Conservation (phyloP, 2,113 vertebrate species). For the Ursus arctos region DNA sequence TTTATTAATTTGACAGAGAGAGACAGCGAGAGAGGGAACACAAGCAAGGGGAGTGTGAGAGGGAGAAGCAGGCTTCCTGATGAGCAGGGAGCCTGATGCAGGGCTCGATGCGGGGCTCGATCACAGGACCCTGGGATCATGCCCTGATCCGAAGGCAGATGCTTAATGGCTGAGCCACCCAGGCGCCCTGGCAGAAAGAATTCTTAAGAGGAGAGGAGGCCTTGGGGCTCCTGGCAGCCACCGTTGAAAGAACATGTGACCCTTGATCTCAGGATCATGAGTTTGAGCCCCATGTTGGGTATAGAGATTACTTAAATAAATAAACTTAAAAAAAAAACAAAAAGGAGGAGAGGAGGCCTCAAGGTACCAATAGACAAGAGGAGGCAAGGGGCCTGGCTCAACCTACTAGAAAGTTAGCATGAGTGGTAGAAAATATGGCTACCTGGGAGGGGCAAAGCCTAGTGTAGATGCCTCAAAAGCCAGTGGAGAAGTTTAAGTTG, state of each 20-base stretch:
- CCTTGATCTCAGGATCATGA: not conserved
- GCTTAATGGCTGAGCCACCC: too few species aligned
- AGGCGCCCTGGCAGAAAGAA: not conserved
- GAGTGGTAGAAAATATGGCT: not conserved
- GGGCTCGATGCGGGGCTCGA: too few species aligned
- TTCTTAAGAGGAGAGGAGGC: not conserved
- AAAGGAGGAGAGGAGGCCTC: not conserved
- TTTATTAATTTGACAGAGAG: too few species aligned
- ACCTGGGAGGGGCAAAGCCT: not conserved
- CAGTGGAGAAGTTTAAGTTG: slow-evolving; percentile 5
- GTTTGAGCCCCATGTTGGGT: not conserved
- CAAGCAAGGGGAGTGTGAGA: too few species aligned
- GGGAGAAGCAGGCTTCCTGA: too few species aligned
- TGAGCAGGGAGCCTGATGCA: too few species aligned
- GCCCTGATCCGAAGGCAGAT: too few species aligned
- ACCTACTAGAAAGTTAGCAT: slow-evolving; percentile 24
- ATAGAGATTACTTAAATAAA: not conserved
- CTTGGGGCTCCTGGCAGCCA: not conserved
- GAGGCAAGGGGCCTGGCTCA: not conserved
- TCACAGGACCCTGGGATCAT: too few species aligned
- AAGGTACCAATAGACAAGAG: not conserved
- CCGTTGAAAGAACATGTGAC: not conserved
- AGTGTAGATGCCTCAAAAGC: not conserved
- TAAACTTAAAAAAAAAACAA: not conserved
- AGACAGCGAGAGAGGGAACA: too few species aligned